Evolutionary conservation across 2,888 invertebrate species (phyloP), one percentile per base, ranked within the genome.

Genomic region (Dysmachus trigonus): DNA sequence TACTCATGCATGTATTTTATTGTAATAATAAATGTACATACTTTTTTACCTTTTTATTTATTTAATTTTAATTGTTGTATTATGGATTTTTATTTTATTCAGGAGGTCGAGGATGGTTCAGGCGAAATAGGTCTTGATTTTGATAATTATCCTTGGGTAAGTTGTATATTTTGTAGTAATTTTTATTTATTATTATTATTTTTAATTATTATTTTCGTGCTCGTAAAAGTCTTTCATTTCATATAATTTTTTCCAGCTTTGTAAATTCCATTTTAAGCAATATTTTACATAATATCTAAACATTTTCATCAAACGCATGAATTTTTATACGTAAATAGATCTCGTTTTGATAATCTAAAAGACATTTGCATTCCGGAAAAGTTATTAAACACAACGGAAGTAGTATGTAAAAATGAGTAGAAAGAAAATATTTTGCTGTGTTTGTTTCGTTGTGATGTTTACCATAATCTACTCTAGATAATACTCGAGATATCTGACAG

Each of bases 401-500:
- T 47, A 33, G 33, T 33, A 33, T 33, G 33, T 33, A n/a, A 47
- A 47, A 47, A n/a, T 18, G 5, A 15, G 18, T 6, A 15, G 1
- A 41, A 15, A n/a, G n/a, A n/a, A n/a, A n/a, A n/a, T n/a, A n/a
- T n/a, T n/a, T n/a, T n/a, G n/a, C n/a, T n/a, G 33, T 33, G 33
- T 33, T 5, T 2, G 4, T 6, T 33, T 33, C 6, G 71, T 10
- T 6, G 7, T n/a, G 15, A 7, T 71, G 7, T n/a, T 71, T 13
- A 71, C 7, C 1, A 71, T 27, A n/a, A n/a, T n/a, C 3, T 4
- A 27, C 33, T 73, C 33, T 73, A 73, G 13, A 31, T n/a, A 73
- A 15, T 33, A 86, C 77, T 86, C 81, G 74, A 79, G 86, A 86
- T 86, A 77, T 87, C 86, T 86, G 85, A 83, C 84, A 86, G 86